A percentile compares a stretch with the other conserved stretches of the same genome.
Conservation (phyloP, 2,888 invertebrate genomes). For the Nemurella pictetii region DNA sequence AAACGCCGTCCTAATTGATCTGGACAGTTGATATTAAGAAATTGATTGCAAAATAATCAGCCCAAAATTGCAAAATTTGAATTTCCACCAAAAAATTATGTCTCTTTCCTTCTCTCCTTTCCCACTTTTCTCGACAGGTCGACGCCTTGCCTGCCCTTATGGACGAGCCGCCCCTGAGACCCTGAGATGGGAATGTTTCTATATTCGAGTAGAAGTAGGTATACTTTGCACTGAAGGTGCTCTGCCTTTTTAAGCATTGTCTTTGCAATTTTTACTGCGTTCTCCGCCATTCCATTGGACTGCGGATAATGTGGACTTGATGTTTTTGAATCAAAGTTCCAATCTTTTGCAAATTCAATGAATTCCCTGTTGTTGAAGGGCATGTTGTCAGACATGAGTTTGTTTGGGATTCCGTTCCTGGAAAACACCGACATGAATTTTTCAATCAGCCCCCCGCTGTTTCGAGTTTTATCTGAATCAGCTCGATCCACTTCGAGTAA, state of each 20-base stretch:
- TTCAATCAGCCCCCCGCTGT: neutral
- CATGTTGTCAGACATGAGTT: slow-evolving; percentile 11
- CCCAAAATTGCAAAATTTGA: no score
- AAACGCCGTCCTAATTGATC: no score
- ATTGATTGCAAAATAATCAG: no score
- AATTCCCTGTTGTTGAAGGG: neutral
- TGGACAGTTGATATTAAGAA: no score
- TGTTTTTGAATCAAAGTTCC: neutral
- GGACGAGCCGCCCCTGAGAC: no score
- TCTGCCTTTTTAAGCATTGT: slow-evolving; percentile 19
- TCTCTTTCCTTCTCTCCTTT: no score
- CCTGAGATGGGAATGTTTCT: slow-evolving; percentile 29
- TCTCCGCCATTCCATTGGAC: slow-evolving; percentile 31
- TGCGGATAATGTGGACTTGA: slow-evolving; percentile 22
- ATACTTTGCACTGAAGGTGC: neutral
- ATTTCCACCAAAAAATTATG: no score
- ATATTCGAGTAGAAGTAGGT: slow-evolving; percentile 26
- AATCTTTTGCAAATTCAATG: neutral
- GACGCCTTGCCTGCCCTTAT: no score
- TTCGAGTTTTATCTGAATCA: neutral
- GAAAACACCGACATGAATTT: neutral
- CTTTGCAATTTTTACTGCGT: slow-evolving; percentile 18
- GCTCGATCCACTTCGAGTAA: slow-evolving; percentile 20
- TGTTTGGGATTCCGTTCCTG: neutral
- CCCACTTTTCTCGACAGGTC: no score